Evolutionary conservation across 2,797 vertebrate genomes (phyloP).

Genomic region (Chelidonichthys spinosus): DNA sequence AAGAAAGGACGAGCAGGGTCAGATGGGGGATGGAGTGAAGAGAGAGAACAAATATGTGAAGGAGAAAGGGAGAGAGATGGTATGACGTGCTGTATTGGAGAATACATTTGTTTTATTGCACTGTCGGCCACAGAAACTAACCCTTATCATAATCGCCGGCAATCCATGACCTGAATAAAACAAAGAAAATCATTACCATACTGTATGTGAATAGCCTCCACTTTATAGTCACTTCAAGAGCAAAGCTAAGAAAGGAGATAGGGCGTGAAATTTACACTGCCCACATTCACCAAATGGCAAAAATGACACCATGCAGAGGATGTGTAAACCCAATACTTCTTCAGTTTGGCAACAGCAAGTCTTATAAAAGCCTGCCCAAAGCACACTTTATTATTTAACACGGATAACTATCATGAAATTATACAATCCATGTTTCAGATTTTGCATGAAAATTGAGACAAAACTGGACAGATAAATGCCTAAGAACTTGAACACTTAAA

Average conservation of each 20-base stretch:
- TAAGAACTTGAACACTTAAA: background rate
- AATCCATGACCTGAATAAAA: slow-evolving; percentile 48
- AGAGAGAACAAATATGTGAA: slow-evolving; percentile 34
- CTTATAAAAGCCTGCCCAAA: slow-evolving; percentile 16
- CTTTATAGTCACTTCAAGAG: slow-evolving; percentile 41
- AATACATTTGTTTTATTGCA: slow-evolving; percentile 59
- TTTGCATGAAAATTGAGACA: background rate
- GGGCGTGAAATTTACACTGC: slow-evolving; percentile 78
- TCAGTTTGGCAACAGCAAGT: slow-evolving; percentile 44
- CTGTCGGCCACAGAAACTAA: slow-evolving; percentile 50
- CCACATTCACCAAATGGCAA: slow-evolving; percentile 84
- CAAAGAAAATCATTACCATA: slow-evolving; percentile 49
- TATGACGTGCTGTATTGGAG: slow-evolving; percentile 30
- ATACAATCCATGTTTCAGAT: slow-evolving; percentile 3
- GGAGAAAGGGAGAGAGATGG: slow-evolving; percentile 29
- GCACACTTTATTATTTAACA: slow-evolving; percentile 24
- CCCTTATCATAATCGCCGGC: slow-evolving; percentile 52
- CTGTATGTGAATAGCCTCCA: slow-evolving; percentile 27
- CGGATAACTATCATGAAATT: slow-evolving; percentile 16
- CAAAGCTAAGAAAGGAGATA: slow-evolving; percentile 52
- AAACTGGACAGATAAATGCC: background rate
- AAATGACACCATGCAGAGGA: slow-evolving; percentile 73
- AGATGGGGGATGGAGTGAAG: slow-evolving; percentile 12
- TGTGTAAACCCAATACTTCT: slow-evolving; percentile 65
- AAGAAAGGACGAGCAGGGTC: slow-evolving; percentile 22